phyloP scores from a whole-genome alignment of 2,113 vertebrate genomes.

The Myrmophylax atrothorax region DNA sequence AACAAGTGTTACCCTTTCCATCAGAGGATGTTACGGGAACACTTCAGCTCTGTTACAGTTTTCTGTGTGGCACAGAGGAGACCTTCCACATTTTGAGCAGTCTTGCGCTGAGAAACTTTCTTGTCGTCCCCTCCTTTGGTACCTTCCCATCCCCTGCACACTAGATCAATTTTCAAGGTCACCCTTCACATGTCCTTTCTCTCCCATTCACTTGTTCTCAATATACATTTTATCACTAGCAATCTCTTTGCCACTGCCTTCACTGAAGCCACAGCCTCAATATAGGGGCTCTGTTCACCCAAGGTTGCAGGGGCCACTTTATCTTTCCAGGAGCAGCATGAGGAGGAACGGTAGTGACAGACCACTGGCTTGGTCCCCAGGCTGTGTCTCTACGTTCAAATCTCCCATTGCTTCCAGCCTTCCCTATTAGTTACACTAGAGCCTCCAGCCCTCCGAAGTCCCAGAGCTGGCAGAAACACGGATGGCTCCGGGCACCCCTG shows the following conservation, averaged over 20 bases:
- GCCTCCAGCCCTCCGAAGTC: constrained; percentile 2
- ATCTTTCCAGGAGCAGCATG: not conserved
- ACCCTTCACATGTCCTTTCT: not conserved
- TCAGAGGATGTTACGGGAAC: not conserved
- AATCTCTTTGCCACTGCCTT: not conserved
- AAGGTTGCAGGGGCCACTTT: not conserved
- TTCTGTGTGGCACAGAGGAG: not conserved
- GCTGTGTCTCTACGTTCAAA: not conserved
- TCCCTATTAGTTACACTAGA: constrained; percentile 2
- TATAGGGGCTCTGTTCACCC: not conserved
- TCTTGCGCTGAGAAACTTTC: not conserved
- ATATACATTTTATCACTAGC: not conserved
- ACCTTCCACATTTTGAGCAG: not conserved
- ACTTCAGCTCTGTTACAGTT: not conserved
- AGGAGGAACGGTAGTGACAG: constrained; percentile 57
- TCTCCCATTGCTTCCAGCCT: constrained; percentile 27
- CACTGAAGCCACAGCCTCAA: not conserved
- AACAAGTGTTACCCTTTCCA: not conserved
- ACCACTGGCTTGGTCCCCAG: constrained; percentile 35
- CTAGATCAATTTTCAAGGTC: not conserved
- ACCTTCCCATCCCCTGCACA: not conserved
- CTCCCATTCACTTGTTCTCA: not conserved
- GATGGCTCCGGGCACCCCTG: constrained; percentile 40
- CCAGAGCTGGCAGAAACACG: not conserved
- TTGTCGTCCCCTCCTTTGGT: not conserved